phyloP scores from a whole-genome alignment of 1,140 invertebrate genomes.

The Drosophila funebris region DNA sequence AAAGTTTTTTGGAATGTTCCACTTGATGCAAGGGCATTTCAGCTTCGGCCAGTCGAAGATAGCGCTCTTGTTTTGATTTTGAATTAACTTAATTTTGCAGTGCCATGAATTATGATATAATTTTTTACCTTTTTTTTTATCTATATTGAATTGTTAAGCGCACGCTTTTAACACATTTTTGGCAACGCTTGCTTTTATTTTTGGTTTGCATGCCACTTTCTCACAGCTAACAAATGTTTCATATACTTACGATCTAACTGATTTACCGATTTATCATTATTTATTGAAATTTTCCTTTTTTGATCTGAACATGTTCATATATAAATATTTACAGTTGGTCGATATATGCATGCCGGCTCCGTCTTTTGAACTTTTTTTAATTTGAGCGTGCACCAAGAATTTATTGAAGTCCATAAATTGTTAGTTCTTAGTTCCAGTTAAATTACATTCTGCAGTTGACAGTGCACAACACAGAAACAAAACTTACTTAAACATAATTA shows the following conservation, averaged over 20 bases:
- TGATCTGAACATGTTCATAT: conserved; percentile 48
- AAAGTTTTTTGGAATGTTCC: background rate
- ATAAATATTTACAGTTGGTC: conserved; percentile 84
- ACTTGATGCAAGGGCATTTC: conserved; percentile 2
- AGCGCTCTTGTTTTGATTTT: background rate
- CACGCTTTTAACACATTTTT: conserved; percentile 83
- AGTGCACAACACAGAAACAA: conserved; percentile 30
- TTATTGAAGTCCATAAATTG: conserved; percentile 51
- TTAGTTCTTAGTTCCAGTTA: conserved; percentile 58
- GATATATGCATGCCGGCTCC: conserved; percentile 84
- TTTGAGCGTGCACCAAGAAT: conserved; percentile 60
- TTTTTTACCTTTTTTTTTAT: conserved; percentile 17
- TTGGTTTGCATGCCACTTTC: conserved; percentile 10
- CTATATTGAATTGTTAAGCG: conserved; percentile 64
- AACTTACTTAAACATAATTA: conserved; percentile 41
- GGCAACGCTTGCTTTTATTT: conserved; percentile 36
- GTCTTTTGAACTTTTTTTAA: conserved; percentile 83
- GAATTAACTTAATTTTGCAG: conserved; percentile 41
- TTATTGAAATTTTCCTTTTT: conserved; percentile 53
- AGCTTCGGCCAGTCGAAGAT: conserved; percentile 3
- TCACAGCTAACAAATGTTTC: conserved; percentile 7
- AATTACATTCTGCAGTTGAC: conserved; percentile 43
- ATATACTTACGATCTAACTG: conserved; percentile 24
- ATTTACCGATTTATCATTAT: conserved; percentile 58
- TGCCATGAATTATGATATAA: conserved; percentile 78